These are phyloP conservation scores for Lithobates pipiens DNA, from an alignment of 2,797 vertebrate species.

Conservation along the genomic window DNA sequence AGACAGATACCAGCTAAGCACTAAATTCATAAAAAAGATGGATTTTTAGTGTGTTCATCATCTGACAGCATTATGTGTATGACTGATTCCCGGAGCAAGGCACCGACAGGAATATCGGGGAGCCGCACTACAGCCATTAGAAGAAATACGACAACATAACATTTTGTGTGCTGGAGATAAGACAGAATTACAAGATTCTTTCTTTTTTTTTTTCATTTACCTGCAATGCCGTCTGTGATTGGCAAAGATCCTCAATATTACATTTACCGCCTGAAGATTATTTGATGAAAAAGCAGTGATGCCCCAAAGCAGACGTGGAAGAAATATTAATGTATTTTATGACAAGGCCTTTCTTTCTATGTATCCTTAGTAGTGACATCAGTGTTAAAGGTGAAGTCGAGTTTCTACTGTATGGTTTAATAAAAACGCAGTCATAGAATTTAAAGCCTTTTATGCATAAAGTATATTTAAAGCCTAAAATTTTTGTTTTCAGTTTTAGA, in stretches of 20 bases:
- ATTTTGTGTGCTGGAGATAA: conserved; percentile 7
- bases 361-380: too few species aligned
- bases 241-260: background rate
- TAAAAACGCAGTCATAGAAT: too few species aligned
- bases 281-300: background rate
- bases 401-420: too few species aligned
- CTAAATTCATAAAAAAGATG: conserved; percentile 35
- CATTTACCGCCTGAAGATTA: background rate
- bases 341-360: too few species aligned
- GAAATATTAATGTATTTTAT: too few species aligned
- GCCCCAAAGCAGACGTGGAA: too few species aligned
- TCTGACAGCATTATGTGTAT: conserved; percentile 36
- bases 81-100: conserved; percentile 28
- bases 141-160: conserved; percentile 28
- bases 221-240: conserved; percentile 1
- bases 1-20: background rate
- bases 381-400: too few species aligned
- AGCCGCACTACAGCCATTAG: conserved; percentile 26
- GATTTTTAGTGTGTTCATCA: conserved; percentile 19
- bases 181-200: conserved; percentile 1
- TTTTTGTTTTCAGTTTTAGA: too few species aligned
- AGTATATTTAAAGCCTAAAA: too few species aligned
- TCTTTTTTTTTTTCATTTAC: background rate
- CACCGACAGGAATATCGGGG: conserved; percentile 26
- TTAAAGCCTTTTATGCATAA: too few species aligned